Conservation (phyloP, 2,113 vertebrate species). For the Picathartes gymnocephalus region DNA sequence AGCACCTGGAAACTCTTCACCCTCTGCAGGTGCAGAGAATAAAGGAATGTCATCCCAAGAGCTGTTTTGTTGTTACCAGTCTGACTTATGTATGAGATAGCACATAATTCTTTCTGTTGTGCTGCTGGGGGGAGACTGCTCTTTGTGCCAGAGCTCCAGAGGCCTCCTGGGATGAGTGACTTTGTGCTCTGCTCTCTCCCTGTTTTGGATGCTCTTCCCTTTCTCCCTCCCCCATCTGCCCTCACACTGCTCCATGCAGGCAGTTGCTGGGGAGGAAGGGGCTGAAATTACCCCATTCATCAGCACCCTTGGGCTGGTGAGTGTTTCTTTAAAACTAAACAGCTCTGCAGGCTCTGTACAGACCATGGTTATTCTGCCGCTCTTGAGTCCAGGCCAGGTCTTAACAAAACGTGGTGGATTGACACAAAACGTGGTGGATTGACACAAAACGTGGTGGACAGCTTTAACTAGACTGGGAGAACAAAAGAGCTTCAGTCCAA, state of each 20-base stretch:
- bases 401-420: background rate
- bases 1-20: background rate
- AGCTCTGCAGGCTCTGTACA: background rate
- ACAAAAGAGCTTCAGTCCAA: background rate
- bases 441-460: background rate
- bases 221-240: background rate
- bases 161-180: no score
- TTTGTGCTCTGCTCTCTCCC: background rate
- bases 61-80: background rate
- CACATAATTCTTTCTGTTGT: background rate
- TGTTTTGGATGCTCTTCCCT: fast-evolving
- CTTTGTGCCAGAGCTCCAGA: background rate
- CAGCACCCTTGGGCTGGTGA: background rate
- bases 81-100: background rate
- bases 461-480: background rate
- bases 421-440: background rate
- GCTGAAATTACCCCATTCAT: background rate
- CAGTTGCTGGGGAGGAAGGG: background rate
- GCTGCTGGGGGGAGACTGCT: background rate
- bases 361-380: background rate
- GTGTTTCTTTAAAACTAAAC: background rate
- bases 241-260: background rate
- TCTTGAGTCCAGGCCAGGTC: background rate
- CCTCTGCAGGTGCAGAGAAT: background rate
- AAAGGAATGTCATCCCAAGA: background rate